Evolutionary conservation across 64 coral and sea anemone species (phyloP), one percentile per base, ranked within the genome.

Genomic region (Orbicella faveolata): DNA sequence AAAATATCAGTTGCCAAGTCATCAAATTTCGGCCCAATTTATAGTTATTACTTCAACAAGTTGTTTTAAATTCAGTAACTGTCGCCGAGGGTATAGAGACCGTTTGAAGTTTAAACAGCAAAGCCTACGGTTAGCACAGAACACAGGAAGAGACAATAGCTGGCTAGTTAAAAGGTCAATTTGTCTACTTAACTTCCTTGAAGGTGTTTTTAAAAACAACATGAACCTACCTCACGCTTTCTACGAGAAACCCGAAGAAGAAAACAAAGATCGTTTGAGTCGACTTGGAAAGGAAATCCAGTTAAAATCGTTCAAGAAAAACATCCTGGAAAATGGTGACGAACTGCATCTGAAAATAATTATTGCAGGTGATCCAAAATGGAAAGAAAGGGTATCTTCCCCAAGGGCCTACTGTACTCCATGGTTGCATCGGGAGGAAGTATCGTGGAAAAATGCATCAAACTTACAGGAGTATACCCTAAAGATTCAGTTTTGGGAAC

Each of bases 281-380:
- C 25, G 10, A 70, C 67, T 70, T 70, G 67, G 67, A n/a, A n/a
- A 70, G 25, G 67, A 70, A 25, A 70, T 70, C 21, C 67, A 70
- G 67, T 70, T 70, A n/a, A 70, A 70, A 70, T 70, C 67, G 23
- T 70, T 70, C 67, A 70, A 70, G 67, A 70, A 70, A 70, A 70
- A 70, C 67, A 70, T 70, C 25, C 21, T 70, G 21, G 67, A 70
- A 70, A 70, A 70, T 70, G 67, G 67, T 30, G 67, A 70, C n/a
- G 21, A 70, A 26, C 67, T 70, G 21, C 67, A 70, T 70, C 67
- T 70, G 21, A 70, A 70, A 70, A 33, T 70, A 70, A 70, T 70
- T 11, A 25, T 70, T 11, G 21, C 21, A 70, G 67, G 67, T 26
- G 67, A 70, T 10, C 67, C 67, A 70, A 25, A 70, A 6, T 70